Percentiles rank a stretch among this genome's conserved stretches.
phyloP scores from a whole-genome alignment of 2,888 invertebrate genomes.

The Drosophila subsilvestris region DNA sequence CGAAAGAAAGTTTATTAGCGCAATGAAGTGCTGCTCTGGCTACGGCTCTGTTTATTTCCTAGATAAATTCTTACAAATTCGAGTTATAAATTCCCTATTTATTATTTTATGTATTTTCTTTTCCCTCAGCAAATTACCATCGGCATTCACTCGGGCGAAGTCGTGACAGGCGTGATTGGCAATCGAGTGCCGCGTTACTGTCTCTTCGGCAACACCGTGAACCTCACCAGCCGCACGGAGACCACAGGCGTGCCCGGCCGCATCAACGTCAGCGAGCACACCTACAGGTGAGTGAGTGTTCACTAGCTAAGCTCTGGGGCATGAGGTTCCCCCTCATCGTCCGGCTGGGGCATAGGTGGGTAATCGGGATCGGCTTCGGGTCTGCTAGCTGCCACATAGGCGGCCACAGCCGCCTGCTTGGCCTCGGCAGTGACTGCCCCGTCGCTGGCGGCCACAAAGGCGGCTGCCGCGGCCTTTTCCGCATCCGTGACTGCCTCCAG shows the following conservation, averaged over 20 bases:
- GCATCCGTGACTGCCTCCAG: slow-evolving; percentile 68
- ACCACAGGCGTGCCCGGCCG: slow-evolving; percentile 95
- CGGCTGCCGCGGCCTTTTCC: slow-evolving; percentile 66
- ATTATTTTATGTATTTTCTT: slow-evolving; percentile 3
- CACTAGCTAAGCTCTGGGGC: slow-evolving; percentile 35
- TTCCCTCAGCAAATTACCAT: slow-evolving; percentile 92
- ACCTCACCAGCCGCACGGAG: slow-evolving; percentile 96
- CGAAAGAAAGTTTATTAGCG: slow-evolving; percentile 65
- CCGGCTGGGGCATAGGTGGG: slow-evolving; percentile 1
- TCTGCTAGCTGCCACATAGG: slow-evolving; percentile 44
- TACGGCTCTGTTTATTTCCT: slow-evolving; percentile 20
- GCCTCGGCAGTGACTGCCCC: slow-evolving; percentile 62
- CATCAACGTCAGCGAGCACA: slow-evolving; percentile 96
- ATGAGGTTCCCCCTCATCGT: not conserved
- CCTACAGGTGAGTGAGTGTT: slow-evolving; percentile 89
- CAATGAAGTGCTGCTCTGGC: slow-evolving; percentile 62
- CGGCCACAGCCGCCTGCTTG: slow-evolving; percentile 59
- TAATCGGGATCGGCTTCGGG: slow-evolving; percentile 23
- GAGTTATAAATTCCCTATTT: slow-evolving; percentile 20
- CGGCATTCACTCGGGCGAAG: slow-evolving; percentile 97
- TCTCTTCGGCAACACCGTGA: slow-evolving; percentile 97
- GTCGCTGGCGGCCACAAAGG: slow-evolving; percentile 59
- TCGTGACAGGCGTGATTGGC: slow-evolving; percentile 97
- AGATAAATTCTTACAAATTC: slow-evolving; percentile 30
- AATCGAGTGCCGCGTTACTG: slow-evolving; percentile 97